Evolutionary conservation across 2,113 vertebrate species (phyloP).

Genomic region (Dicaeum eximium): DNA sequence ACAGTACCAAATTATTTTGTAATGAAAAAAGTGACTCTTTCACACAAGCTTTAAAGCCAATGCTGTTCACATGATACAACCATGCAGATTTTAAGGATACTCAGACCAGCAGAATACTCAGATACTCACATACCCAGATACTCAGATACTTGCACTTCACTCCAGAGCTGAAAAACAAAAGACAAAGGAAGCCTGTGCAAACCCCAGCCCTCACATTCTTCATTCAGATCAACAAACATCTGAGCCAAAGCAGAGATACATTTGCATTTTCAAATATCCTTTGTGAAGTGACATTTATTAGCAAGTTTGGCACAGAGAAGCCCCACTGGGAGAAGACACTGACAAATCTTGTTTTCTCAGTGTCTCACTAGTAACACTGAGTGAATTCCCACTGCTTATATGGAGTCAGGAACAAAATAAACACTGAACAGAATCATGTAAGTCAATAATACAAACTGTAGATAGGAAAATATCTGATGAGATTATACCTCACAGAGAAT

Average conservation of each 20-base stretch:
- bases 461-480: conserved; percentile 22
- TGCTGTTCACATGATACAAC: neutral
- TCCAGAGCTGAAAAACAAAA: neutral
- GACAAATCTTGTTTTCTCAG: neutral
- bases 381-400: neutral
- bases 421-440: neutral
- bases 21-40: neutral
- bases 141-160: neutral
- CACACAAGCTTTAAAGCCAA: neutral
- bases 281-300: conserved; percentile 44
- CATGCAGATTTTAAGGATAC: neutral
- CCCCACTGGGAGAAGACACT: neutral
- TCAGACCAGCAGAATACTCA: neutral
- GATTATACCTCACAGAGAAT: neutral
- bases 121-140: no score
- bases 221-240: neutral
- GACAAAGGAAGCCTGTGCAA: neutral
- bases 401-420: neutral
- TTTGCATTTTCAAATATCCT: conserved; percentile 12
- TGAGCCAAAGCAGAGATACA: neutral
- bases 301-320: conserved; percentile 24
- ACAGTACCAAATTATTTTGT: neutral
- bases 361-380: neutral
- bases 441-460: conserved; percentile 17
- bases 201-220: neutral